Evolutionary conservation across 2,888 invertebrate genomes (phyloP), one percentile per base, ranked within the genome.

Genomic region (Marasmarcha lunaedactyla): DNA sequence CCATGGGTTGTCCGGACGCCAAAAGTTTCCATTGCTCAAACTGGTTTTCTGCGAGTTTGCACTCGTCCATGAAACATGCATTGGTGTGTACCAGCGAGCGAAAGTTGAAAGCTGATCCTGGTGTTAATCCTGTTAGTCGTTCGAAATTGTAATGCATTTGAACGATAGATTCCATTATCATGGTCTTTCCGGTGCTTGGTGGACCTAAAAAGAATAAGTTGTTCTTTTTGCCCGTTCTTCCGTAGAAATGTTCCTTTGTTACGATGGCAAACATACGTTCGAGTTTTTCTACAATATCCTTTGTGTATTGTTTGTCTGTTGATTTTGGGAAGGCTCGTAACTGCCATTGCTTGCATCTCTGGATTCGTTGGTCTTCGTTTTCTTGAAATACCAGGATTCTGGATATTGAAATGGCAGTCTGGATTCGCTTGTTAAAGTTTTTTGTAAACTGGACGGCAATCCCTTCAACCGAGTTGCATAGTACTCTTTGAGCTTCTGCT

Each of bases 51-150:
- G 41, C 37, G 9, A 43, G 25, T 12, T 40, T 43, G 12, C 40
- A 43, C 26, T 43, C 40, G n/a, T 43, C 40, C 40, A 43, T 43
- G 15, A 43, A 38, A n/a, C 38, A 38, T 1, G 43, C 43, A 25
- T 43, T 43, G 10, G 37, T 42, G 34, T 38, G 41, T 35, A 44
- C 14, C 39, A 42, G 37, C 26, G 27, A 36, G 14, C 33, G 37
- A 12, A 42, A 39, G 20, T 45, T 46, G 34, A 44, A 45, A 6
- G 33, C 12, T 1, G 40, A 40, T 1, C 7, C 37, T 4, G 42
- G 39, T 11, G 30, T 30, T n/a, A 48, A 34, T 12, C 45, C 46
- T 2, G 45, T 45, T 13, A 45, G 35, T 20, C 46, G n/a, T 1
- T 27, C 27, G 12, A 13, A 44, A 14, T 47, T 48, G 39, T 15